Conservation (phyloP, 1,140 invertebrate genomes). For the Drosophila malerkotliana region DNA sequence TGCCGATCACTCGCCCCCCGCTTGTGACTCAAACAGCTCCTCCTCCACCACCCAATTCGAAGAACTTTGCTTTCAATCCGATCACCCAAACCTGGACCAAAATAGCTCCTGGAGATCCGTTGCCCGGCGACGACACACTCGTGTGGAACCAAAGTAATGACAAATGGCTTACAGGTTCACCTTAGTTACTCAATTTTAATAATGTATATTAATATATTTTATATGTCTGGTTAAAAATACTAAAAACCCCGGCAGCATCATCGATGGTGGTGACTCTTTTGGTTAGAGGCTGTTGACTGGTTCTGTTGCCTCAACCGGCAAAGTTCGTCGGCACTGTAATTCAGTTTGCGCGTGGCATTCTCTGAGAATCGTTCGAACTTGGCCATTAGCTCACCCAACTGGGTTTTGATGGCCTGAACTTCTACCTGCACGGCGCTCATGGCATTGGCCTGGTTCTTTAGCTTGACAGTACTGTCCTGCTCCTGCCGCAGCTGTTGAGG, state of each 20-base stretch:
- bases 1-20: slow-evolving; percentile 62
- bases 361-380: slow-evolving; percentile 76
- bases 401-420: slow-evolving; percentile 57
- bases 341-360: slow-evolving; percentile 67
- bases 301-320: slow-evolving; percentile 59
- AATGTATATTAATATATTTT: background rate
- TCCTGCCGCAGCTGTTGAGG: slow-evolving; percentile 66
- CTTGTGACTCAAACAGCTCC: slow-evolving; percentile 63
- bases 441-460: slow-evolving; percentile 64
- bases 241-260: slow-evolving; percentile 20
- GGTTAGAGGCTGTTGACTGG: slow-evolving; percentile 43
- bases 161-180: slow-evolving; percentile 65
- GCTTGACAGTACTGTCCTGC: slow-evolving; percentile 50
- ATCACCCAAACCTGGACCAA: slow-evolving; percentile 61
- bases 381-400: slow-evolving; percentile 49
- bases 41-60: slow-evolving; percentile 51
- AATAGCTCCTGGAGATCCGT: slow-evolving; percentile 47
- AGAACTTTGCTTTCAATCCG: slow-evolving; percentile 71
- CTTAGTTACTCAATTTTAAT: background rate
- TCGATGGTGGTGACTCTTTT: slow-evolving; percentile 41
- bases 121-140: slow-evolving; percentile 54
- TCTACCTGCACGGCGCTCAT: slow-evolving; percentile 61
- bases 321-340: slow-evolving; percentile 74
- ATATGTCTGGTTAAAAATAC: slow-evolving; percentile 5
- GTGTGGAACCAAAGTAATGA: slow-evolving; percentile 80